These are phyloP conservation scores for Caenorhabditis sp. DNA, from an alignment of 2,888 invertebrate species.

Conservation along the genomic window DNA sequence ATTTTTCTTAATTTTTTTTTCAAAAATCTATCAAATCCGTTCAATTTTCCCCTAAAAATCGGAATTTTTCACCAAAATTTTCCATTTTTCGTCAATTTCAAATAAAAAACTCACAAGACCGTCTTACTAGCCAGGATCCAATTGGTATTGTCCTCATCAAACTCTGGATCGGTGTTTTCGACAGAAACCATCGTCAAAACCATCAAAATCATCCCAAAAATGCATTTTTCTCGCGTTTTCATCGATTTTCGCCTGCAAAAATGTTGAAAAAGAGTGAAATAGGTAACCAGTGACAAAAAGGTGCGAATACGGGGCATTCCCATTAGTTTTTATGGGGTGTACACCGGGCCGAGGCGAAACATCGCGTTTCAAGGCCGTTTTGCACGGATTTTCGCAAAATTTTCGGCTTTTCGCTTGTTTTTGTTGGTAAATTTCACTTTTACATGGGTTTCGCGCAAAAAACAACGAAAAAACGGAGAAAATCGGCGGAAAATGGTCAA, in stretches of 20 bases:
- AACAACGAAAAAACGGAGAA: no score
- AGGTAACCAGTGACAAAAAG: not conserved
- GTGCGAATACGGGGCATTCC: not conserved
- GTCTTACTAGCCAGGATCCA: not conserved
- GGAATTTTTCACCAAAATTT: no score
- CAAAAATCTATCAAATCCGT: no score
- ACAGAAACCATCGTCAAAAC: not conserved
- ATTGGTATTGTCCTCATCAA: not conserved
- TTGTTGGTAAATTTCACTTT: no score
- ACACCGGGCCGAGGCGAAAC: not conserved
- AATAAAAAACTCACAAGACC: not conserved
- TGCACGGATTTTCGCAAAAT: not conserved
- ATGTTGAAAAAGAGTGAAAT: not conserved
- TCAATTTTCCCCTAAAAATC: no score
- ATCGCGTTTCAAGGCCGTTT: no score
- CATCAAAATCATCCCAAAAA: not conserved
- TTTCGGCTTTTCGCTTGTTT: not conserved
- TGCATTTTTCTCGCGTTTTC: not conserved
- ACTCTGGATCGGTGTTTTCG: not conserved
- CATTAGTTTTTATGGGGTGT: conserved; percentile 1
- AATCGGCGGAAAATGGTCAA: no score
- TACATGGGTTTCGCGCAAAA: no score
- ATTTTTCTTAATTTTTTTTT: no score
- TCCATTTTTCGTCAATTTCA: no score
- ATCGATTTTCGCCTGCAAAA: not conserved